Conservation (phyloP, 2,888 invertebrate species). For the Erebia ligea region DNA sequence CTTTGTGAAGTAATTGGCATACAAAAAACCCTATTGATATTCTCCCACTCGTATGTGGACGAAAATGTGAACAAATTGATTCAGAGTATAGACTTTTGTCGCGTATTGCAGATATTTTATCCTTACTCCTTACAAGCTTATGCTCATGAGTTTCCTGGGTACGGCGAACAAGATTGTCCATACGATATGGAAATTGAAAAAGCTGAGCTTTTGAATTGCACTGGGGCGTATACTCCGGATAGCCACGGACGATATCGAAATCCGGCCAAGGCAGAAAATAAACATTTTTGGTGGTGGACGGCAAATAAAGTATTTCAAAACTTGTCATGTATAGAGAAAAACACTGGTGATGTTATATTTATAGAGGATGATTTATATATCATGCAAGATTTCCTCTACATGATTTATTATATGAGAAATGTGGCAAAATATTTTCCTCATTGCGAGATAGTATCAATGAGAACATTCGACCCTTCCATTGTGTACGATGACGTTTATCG, state of each 20-base stretch:
- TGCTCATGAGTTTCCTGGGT: constrained; percentile 55
- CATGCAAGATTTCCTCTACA: constrained; percentile 60
- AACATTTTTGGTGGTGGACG: constrained; percentile 71
- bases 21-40: constrained; percentile 56
- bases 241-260: constrained; percentile 54
- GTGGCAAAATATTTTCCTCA: constrained; percentile 48
- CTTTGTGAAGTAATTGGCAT: constrained; percentile 56
- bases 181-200: constrained; percentile 43
- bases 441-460: constrained; percentile 57
- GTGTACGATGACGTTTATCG: constrained; percentile 41
- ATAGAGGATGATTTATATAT: constrained; percentile 56
- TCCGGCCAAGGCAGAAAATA: constrained; percentile 50
- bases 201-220: constrained; percentile 51
- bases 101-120: constrained; percentile 62
- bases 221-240: constrained; percentile 52
- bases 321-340: constrained; percentile 44
- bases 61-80: constrained; percentile 52
- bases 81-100: constrained; percentile 57
- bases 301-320: constrained; percentile 61
- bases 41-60: constrained; percentile 60
- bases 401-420: constrained; percentile 55
- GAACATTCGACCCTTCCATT: constrained; percentile 36
- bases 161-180: constrained; percentile 49
- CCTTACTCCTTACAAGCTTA: constrained; percentile 59
- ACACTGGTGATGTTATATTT: constrained; percentile 56